phyloP scores from a whole-genome alignment of 1,140 invertebrate species.

The Chironomus tepperi region DNA sequence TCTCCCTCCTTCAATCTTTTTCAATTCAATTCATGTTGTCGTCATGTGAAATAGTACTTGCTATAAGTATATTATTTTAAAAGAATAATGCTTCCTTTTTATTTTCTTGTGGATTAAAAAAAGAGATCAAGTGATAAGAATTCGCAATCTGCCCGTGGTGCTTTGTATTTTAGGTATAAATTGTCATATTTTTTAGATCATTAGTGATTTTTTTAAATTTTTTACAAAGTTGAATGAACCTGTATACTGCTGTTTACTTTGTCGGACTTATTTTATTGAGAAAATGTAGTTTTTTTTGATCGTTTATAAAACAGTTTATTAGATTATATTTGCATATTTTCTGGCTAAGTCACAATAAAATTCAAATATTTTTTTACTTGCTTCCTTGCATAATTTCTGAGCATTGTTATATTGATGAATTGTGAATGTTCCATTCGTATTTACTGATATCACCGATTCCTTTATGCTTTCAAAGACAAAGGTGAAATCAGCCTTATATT shows the following conservation, averaged over 20 bases:
- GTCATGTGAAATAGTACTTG: neutral
- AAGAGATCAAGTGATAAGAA: too few relatives aligned
- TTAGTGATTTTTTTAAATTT: conserved; percentile 27
- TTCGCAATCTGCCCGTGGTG: neutral
- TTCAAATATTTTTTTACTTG: conserved; percentile 56
- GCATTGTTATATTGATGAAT: conserved; percentile 54
- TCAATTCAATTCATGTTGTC: neutral
- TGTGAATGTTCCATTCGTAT: conserved; percentile 58
- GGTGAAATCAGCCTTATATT: conserved; percentile 46
- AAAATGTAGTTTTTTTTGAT: conserved; percentile 21
- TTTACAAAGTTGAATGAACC: neutral
- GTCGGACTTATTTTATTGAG: too few relatives aligned
- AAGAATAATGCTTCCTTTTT: too few relatives aligned
- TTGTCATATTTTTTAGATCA: conserved; percentile 32
- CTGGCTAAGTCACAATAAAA: conserved; percentile 57
- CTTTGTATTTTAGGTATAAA: conserved; percentile 24
- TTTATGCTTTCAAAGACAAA: conserved; percentile 63
- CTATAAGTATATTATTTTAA: too few relatives aligned
- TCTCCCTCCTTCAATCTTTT: neutral
- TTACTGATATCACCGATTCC: conserved; percentile 52
- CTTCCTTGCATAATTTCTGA: conserved; percentile 51
- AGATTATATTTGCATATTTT: conserved; percentile 46
- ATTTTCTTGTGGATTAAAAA: too few relatives aligned
- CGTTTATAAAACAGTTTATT: conserved; percentile 27
- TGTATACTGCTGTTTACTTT: conserved; percentile 20